Evolutionary conservation across 2,888 invertebrate genomes (phyloP).

Genomic region (Plebejus anna): DNA sequence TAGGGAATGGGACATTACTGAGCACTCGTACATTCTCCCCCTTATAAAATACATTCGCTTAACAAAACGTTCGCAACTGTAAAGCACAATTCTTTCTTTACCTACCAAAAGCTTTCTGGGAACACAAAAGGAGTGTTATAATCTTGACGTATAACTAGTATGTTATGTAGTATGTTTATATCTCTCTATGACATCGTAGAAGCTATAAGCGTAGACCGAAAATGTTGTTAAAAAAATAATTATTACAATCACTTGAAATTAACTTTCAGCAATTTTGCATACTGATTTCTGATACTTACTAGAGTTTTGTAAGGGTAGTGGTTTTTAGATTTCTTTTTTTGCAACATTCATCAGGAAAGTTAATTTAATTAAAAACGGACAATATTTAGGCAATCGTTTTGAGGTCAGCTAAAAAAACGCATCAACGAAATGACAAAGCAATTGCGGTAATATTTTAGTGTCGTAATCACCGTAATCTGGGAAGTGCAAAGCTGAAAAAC

Average conservation of each 20-base stretch:
- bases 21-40: constrained; percentile 9
- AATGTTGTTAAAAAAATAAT: too few species aligned
- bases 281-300: too few species aligned
- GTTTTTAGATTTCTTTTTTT: too few species aligned
- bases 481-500: background rate
- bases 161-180: too few species aligned
- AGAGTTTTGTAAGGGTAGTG: too few species aligned
- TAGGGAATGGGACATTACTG: constrained; percentile 36
- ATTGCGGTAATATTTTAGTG: background rate
- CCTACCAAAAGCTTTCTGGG: background rate
- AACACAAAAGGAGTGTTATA: background rate
- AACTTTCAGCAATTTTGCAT: too few species aligned
- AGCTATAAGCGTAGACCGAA: too few species aligned
- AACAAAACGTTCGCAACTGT: constrained; percentile 1
- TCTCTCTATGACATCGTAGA: too few species aligned
- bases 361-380: too few species aligned
- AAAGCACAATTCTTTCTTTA: background rate
- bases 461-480: constrained; percentile 3
- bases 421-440: constrained; percentile 3
- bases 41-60: constrained; percentile 7
- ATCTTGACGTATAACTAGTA: too few species aligned
- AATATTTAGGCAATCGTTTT: background rate
- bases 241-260: too few species aligned
- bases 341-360: too few species aligned
- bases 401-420: background rate